Base-by-base conservation (phyloP, 2,797 vertebrate species). In the Sphaeramia orbicularis region DNA sequence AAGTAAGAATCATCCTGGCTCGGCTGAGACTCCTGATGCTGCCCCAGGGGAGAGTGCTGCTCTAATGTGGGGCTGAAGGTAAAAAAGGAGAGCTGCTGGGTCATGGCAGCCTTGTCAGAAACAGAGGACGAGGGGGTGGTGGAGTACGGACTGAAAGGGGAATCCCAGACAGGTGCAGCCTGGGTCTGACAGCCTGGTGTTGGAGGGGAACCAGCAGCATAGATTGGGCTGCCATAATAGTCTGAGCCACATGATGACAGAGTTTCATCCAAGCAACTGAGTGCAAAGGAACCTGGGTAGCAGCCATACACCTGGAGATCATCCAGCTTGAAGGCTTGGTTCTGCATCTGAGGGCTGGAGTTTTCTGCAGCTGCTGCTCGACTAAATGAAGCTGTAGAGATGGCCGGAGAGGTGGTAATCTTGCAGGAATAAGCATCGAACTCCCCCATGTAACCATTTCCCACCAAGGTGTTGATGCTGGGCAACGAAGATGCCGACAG, bases 381-480 rank as follows among this genome's bases (percentile, higher is more conserved):
- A 71, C 61, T 65, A 32, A 86, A 87, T 11, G 87, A 74, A 62
- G 77, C 72, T 0, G 82, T 80, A 49, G 88, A 81, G 59, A 75
- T 12, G 1, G 87, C 69, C 44, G 90, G 54, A 61, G 94, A 86
- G 71, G 90, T 74, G 3, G 93, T 88, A 82, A 98, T 94, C 93
- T 96, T 98, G 94, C 96, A 99, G 41, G 97, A 90, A 78, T 86
- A 92, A 19, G 96, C 93, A 78, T 98, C 97, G 16, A 96, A 96
- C 89, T 98, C 97, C 5, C 95, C 96, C 0, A 91, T 71, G 75
- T 97, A 97, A 63, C 87, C 83, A 89, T 94, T 91, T 41, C 96
- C 96, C 90, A 98, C 96, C 90, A 99, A 95, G 70, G 96, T 98
- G 90, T 95, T 98, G 92, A 99, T 98, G 90, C 96, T 96, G 76